These are phyloP conservation scores for Unio delphinus DNA, from an alignment of 2,888 invertebrate genomes.

Conservation along the genomic window DNA sequence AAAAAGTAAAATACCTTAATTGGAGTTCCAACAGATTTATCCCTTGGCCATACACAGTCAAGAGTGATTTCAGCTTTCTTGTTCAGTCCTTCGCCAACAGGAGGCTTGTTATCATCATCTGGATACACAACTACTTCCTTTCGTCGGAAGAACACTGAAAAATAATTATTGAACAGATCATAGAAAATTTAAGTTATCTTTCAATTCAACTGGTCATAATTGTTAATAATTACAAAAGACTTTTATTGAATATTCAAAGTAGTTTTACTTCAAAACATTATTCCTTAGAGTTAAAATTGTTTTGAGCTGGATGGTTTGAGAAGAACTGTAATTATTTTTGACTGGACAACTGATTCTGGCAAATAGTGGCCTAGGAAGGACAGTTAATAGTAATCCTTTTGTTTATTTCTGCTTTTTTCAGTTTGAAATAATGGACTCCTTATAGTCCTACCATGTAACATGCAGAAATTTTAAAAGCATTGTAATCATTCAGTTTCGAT, in stretches of 20 bases:
- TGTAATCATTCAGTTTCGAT: too few species aligned
- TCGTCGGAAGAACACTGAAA: constrained; percentile 88
- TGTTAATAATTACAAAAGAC: not conserved
- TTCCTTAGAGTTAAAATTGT: too few species aligned
- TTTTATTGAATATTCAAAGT: too few species aligned
- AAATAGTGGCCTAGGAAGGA: not conserved
- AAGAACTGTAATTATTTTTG: too few species aligned
- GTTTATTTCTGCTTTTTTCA: too few species aligned
- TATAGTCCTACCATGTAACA: too few species aligned
- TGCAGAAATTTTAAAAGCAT: too few species aligned
- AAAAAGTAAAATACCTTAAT: constrained; percentile 77
- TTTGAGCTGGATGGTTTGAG: too few species aligned
- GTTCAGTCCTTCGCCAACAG: constrained; percentile 89
- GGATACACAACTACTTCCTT: constrained; percentile 97
- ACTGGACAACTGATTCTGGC: too few species aligned
- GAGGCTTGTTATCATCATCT: constrained; percentile 89
- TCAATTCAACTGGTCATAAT: not conserved
- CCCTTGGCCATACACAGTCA: constrained; percentile 94
- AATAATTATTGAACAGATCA: not conserved
- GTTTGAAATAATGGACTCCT: not conserved
- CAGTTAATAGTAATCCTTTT: too few species aligned
- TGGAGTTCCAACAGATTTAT: constrained; percentile 84
- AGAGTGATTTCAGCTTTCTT: constrained; percentile 88
- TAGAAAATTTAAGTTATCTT: not conserved
- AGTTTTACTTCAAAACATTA: too few species aligned